Evolutionary conservation across 2,113 vertebrate species (phyloP).

Genomic region (Paramormyrops kingsleyae): DNA sequence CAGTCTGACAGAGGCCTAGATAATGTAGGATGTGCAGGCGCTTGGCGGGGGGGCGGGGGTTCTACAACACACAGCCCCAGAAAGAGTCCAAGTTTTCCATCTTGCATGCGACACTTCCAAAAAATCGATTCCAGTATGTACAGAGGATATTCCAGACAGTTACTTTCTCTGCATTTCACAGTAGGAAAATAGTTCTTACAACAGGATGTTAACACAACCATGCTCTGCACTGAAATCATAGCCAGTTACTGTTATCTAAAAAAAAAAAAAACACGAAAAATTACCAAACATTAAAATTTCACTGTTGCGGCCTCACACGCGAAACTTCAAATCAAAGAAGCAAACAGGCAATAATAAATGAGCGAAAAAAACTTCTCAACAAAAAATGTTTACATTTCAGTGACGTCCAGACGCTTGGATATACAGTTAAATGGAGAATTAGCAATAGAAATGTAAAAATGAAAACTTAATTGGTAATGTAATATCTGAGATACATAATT

Average conservation of each 20-base stretch:
- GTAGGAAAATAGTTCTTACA: conserved; percentile 18
- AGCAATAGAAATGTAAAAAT: conserved; percentile 21
- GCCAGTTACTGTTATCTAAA: neutral
- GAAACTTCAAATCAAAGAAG: conserved; percentile 13
- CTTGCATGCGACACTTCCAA: neutral
- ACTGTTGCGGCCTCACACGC: neutral
- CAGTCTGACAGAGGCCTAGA: neutral
- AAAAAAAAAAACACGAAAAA: neutral
- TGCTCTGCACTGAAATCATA: neutral
- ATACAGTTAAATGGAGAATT: conserved; percentile 11
- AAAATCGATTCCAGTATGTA: conserved; percentile 5
- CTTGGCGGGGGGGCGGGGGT: neutral
- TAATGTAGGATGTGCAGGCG: neutral
- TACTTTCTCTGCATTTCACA: conserved; percentile 16
- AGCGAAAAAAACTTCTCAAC: neutral
- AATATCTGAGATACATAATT: conserved; percentile 11
- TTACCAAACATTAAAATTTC: neutral
- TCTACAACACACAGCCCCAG: neutral
- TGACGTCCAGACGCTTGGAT: conserved; percentile 3
- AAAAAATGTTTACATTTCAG: conserved; percentile 11
- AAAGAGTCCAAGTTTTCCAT: neutral
- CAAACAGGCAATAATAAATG: neutral
- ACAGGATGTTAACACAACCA: conserved; percentile 5
- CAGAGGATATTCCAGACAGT: neutral
- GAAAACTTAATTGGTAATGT: conserved; percentile 4